Base-by-base conservation (phyloP, 2,888 invertebrate genomes). In the Panzeria rudis region DNA sequence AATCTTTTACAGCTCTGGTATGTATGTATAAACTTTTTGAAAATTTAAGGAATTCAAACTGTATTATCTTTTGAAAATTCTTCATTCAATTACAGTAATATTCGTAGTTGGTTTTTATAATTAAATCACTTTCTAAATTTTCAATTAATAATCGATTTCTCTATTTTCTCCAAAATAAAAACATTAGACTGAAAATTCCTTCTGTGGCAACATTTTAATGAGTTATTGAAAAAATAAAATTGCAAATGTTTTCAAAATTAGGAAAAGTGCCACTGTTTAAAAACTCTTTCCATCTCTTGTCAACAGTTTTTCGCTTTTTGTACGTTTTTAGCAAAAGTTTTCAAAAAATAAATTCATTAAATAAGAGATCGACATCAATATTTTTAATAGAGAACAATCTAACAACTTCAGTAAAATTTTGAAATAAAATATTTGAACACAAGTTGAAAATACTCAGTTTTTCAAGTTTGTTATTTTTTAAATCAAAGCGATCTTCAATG, bases 161-260 rank as follows among this genome's bases (percentile, higher is more conserved):
- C 8, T 75, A 41, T 38, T 76, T 76, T 76, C 75, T 75, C 75
- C 75, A 75, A 75, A 4, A 15, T 20, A 17, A 62, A 62, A 62
- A 38, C 75, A 62, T 75, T 17, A 59, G 68, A 15, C 77, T 66
- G 15, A 77, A 77, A 17, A 66, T 76, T 41, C 76, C 38, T 68
- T 66, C 56, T 3, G 44, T 44, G 7, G n/a, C 54, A 44, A 56
- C 56, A 25, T 68, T 68, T 3, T 50, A 69, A n/a, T 78, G 68
- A 13, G 77, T 54, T 29, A 77, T 77, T 8, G 66, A 77, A 54
- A 76, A 76, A 29, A 76, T 76, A 76, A 64, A 64, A 54, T 38
- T 64, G 13, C 38, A 71, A 11, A 56, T 32, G 44, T 32, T 59
- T 32, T 59, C 54, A 20, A 76, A 66, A 23, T 76, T 64, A 1